Evolutionary conservation across 2,113 vertebrate genomes (phyloP), one percentile per base, ranked within the genome.

Genomic region (Myocastor coypus): DNA sequence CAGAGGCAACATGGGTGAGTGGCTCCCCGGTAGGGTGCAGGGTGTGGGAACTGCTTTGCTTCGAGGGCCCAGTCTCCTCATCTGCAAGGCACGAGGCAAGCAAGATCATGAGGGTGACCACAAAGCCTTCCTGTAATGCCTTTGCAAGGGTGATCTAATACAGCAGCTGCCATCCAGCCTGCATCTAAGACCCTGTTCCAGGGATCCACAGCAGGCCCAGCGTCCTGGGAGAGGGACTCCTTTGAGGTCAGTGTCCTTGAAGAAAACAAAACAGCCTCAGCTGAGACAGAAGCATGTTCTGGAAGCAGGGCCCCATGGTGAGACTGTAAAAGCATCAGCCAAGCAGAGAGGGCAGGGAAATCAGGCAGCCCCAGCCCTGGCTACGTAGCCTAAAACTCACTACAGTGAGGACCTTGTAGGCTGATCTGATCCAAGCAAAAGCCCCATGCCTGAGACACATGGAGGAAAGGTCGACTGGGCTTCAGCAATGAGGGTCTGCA

Each of bases 381-480:
- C 16, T 5, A 19, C 3, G 16, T 8, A 5, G 22, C 30, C n/a
- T 1, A 32, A 11, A 63, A 64, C 64, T 30, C 9, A 32, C 68
- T 6, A 17, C 34, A 11, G 46, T 19, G 30, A 4, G 5, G 64
- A 8, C 17, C 52, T 24, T 3, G 6, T 11, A 77, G 30, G 66
- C 64, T 12, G 4, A 6, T 14, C 7, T 4, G 19, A 57, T 2
- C 0, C 7, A 26, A 16, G 52, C 63, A 19, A 61, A 37, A 59
- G 37, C 5, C 19, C 63, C 78, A 0, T 1, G 5, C 11, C 17
- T 0, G 24, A 75, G 68, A 50, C 3, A 8, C 26, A 0, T 8
- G 40, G 69, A 80, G 68, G 14, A 19, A 30, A 42, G 55, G 11
- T 32, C 19, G 13, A 22, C 20, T 3, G 12, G 71, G 61, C 42